A percentile compares a stretch with the other conserved stretches of the same genome.
Evolutionary conservation across 2,797 vertebrate species (phyloP).

Genomic region (Diceros bicornis): DNA sequence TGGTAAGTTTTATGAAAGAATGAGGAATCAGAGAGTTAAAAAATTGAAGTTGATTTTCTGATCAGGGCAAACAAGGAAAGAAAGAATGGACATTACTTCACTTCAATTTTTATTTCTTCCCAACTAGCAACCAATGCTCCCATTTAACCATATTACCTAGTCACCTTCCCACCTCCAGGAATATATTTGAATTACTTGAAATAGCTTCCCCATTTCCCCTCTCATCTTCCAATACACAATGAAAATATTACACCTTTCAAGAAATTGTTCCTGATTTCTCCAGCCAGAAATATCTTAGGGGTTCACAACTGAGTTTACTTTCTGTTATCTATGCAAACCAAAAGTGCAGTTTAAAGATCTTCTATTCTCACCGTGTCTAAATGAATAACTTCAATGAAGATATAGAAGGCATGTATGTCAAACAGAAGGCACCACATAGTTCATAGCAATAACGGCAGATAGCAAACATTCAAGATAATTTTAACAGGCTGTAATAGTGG

Average conservation of each 20-base stretch:
- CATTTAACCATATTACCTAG: background rate
- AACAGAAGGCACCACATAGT: background rate
- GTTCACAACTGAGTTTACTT: background rate
- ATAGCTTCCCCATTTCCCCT: background rate
- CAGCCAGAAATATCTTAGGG: background rate
- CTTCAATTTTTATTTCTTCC: background rate
- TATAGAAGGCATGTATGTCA: background rate
- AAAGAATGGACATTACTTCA: background rate
- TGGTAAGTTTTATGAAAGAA: background rate
- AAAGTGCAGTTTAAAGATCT: background rate
- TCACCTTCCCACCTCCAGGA: background rate
- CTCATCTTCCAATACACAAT: background rate
- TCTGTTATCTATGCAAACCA: background rate
- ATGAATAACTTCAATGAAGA: constrained; percentile 13
- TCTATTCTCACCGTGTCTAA: background rate
- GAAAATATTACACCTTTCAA: background rate
- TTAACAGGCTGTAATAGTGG: background rate
- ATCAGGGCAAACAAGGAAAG: background rate
- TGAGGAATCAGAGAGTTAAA: background rate
- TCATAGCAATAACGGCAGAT: background rate
- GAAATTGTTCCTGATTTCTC: background rate
- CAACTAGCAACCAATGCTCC: background rate
- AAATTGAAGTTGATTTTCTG: constrained; percentile 42
- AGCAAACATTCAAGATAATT: constrained; percentile 16
- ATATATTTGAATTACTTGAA: background rate